A percentile compares a stretch with the other conserved stretches of the same genome.
phyloP scores from a whole-genome alignment of 2,888 invertebrate genomes.

The Sesamia inferens region DNA sequence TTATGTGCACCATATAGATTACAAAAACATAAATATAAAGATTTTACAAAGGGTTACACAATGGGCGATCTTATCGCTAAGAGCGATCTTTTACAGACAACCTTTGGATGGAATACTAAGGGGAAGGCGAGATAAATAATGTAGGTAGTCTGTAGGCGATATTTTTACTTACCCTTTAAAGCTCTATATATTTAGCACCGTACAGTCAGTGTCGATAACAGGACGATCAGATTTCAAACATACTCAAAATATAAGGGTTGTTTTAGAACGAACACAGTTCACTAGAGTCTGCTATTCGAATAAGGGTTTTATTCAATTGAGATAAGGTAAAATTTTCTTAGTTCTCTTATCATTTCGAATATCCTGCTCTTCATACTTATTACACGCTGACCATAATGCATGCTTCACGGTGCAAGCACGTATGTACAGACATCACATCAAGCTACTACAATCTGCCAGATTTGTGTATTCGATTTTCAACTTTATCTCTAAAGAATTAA shows the following conservation, averaged over 20 bases:
- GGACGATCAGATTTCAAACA: neutral
- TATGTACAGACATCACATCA: too few species aligned
- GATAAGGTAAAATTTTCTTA: neutral
- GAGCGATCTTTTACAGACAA: too few species aligned
- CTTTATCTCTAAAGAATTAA: too few species aligned
- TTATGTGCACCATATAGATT: too few species aligned
- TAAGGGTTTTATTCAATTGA: neutral
- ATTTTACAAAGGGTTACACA: too few species aligned
- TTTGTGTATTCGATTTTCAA: too few species aligned
- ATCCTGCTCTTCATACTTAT: neutral
- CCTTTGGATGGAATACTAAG: too few species aligned
- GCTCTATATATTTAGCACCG: constrained; percentile 5
- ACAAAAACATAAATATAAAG: too few species aligned
- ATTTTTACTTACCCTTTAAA: neutral
- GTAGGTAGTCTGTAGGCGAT: too few species aligned
- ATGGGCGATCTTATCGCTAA: too few species aligned
- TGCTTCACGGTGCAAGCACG: constrained; percentile 35
- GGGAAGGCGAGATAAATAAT: too few species aligned
- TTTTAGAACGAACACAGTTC: neutral
- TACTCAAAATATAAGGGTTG: neutral
- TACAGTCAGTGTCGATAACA: neutral
- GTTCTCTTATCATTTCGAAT: neutral
- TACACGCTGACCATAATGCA: constrained; percentile 7
- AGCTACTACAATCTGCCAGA: too few species aligned
- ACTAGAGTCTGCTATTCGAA: neutral